A percentile compares a stretch with the other conserved stretches of the same genome.
Conservation (phyloP, 2,797 vertebrate species). For the Spondyliosoma cantharus region DNA sequence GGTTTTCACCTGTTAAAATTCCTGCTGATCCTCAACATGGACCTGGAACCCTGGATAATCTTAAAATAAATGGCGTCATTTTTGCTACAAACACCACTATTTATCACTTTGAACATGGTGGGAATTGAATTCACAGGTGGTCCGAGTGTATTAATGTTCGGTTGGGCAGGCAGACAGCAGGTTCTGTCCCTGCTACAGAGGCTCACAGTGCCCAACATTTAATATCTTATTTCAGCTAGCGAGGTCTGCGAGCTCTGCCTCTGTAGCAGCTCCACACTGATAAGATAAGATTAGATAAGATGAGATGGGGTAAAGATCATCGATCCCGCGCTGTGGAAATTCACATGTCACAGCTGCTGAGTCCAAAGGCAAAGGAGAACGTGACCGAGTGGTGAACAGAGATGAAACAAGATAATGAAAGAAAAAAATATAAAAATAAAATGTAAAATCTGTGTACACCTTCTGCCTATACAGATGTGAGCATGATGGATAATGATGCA, state of each 20-base stretch:
- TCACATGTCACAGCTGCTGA: too few relatives aligned
- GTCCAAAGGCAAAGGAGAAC: too few relatives aligned
- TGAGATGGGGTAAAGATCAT: too few relatives aligned
- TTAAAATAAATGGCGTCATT: constrained; percentile 53
- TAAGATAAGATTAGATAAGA: neutral
- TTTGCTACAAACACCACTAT: constrained; percentile 35
- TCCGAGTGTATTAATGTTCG: constrained; percentile 45
- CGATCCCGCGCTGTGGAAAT: too few relatives aligned
- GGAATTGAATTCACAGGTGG: constrained; percentile 52
- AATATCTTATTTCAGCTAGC: constrained; percentile 5
- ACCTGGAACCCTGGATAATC: constrained; percentile 24
- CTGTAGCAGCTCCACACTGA: neutral
- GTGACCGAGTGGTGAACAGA: too few relatives aligned
- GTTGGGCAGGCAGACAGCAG: constrained; percentile 24
- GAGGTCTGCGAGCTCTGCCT: constrained; percentile 18
- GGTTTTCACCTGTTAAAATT: neutral
- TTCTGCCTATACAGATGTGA: too few relatives aligned
- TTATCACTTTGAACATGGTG: constrained; percentile 44
- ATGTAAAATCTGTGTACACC: too few relatives aligned
- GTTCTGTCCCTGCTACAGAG: constrained; percentile 18
- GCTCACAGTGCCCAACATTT: neutral
- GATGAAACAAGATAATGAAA: too few relatives aligned
- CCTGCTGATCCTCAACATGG: constrained; percentile 22
- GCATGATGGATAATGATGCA: too few relatives aligned
- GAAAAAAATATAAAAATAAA: too few relatives aligned